Evolutionary conservation across 2,888 invertebrate species (phyloP).

Genomic region (Lochmaea crataegi): DNA sequence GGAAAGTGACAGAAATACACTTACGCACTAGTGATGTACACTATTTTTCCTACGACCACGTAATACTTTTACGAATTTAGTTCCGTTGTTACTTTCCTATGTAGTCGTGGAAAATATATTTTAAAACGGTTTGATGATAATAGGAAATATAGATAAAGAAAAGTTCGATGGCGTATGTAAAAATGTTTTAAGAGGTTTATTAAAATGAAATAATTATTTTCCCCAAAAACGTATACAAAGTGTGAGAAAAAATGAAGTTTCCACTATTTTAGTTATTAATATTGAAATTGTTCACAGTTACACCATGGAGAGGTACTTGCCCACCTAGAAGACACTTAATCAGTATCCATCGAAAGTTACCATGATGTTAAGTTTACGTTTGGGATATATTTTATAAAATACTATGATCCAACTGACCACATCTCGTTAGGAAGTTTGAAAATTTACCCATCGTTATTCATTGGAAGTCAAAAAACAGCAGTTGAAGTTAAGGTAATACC

Average conservation of each 20-base stretch:
- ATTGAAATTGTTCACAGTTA: conserved; percentile 13
- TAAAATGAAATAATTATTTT: no score
- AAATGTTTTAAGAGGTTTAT: no score
- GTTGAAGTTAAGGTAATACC: conserved; percentile 26
- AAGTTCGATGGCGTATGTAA: no score
- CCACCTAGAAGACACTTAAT: conserved; percentile 8
- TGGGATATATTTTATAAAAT: conserved; percentile 27
- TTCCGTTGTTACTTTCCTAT: no score
- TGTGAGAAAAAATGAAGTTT: neutral
- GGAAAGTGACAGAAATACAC: no score
- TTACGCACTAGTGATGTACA: no score
- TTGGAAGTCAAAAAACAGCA: conserved; percentile 23
- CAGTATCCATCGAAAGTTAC: neutral
- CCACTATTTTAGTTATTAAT: neutral
- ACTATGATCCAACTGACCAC: conserved; percentile 5
- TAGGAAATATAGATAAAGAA: no score
- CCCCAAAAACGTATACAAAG: neutral
- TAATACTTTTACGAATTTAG: no score
- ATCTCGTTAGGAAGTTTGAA: conserved; percentile 1
- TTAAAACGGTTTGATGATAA: no score
- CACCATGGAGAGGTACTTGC: conserved; percentile 22
- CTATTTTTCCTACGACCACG: no score
- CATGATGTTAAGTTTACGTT: conserved; percentile 30
- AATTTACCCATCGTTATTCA: conserved; percentile 9
- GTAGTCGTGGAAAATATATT: no score